Evolutionary conservation across 1,140 invertebrate species (phyloP).

Genomic region (Eumeta japonica): DNA sequence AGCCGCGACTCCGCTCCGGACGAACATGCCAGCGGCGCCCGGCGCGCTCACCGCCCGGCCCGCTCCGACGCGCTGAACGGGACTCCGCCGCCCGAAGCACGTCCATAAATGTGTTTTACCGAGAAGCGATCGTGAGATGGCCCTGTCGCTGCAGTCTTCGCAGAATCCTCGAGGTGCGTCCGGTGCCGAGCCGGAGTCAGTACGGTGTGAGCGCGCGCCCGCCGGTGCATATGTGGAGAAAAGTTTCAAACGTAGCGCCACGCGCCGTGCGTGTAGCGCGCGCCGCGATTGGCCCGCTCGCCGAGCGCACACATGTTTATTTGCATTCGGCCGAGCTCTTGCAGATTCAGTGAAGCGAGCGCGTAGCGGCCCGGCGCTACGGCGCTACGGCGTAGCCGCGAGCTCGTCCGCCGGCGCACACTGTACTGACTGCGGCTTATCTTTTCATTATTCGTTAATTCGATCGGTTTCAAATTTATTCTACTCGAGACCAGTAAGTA

Average conservation of each 20-base stretch:
- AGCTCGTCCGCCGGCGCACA: not conserved
- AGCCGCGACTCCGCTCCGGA: slow-evolving; percentile 30
- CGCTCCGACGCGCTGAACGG: not conserved
- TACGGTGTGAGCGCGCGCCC: slow-evolving; percentile 16
- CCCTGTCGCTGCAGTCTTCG: slow-evolving; percentile 52
- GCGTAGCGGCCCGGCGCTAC: slow-evolving; percentile 18
- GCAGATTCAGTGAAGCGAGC: slow-evolving; percentile 53
- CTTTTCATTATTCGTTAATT: no score
- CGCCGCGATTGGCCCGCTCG: slow-evolving; percentile 33
- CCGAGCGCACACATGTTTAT: slow-evolving; percentile 44
- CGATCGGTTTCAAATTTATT: no score
- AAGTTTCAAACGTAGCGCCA: slow-evolving; percentile 46
- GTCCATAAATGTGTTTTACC: slow-evolving; percentile 31
- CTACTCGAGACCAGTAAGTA: no score
- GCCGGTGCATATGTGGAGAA: slow-evolving; percentile 28
- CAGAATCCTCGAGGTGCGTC: slow-evolving; percentile 52
- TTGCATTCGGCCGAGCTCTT: slow-evolving; percentile 42
- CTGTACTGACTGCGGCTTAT: no score
- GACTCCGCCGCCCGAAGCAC: not conserved
- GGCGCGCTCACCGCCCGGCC: not conserved
- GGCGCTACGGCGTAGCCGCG: slow-evolving; percentile 32
- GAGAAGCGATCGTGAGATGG: slow-evolving; percentile 50
- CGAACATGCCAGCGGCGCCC: slow-evolving; percentile 24
- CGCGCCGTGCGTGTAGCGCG: slow-evolving; percentile 37
- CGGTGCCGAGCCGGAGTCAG: slow-evolving; percentile 9